Conservation (phyloP, 2,797 vertebrate genomes). For the Rhinogobio ventralis region DNA sequence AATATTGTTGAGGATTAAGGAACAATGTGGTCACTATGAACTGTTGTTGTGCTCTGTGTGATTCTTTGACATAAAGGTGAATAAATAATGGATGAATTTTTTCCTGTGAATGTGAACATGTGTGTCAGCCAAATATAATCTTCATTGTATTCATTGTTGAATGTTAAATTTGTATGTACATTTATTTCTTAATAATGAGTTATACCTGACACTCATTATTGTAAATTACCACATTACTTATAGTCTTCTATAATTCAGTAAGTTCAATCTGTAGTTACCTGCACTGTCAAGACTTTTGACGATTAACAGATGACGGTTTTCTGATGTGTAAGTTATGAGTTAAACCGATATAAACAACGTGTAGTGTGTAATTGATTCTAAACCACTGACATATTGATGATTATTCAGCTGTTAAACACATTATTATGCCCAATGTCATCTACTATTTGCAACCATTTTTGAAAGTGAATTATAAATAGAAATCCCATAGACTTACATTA, state of each 20-base stretch:
- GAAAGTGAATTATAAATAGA: background rate
- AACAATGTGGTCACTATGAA: background rate
- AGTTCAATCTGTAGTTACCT: background rate
- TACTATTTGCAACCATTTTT: background rate
- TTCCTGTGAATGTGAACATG: background rate
- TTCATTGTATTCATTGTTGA: no score
- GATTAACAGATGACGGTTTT: background rate
- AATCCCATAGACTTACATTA: background rate
- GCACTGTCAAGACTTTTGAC: background rate
- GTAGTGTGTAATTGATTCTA: background rate
- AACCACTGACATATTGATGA: background rate
- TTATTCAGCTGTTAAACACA: background rate
- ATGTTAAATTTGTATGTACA: no score
- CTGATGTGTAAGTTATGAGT: background rate
- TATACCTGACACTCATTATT: background rate
- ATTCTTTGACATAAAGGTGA: background rate
- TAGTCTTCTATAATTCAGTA: background rate
- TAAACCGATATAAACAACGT: background rate
- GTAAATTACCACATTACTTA: background rate
- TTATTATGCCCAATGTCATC: background rate
- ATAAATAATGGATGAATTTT: background rate
- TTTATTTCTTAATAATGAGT: no score
- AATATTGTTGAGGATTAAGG: background rate
- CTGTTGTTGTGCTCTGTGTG: background rate
- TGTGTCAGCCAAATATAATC: no score